A percentile compares a stretch with the other conserved stretches of the same genome.
phyloP scores from a whole-genome alignment of 2,113 vertebrate genomes.

The Accipiter virgatus region DNA sequence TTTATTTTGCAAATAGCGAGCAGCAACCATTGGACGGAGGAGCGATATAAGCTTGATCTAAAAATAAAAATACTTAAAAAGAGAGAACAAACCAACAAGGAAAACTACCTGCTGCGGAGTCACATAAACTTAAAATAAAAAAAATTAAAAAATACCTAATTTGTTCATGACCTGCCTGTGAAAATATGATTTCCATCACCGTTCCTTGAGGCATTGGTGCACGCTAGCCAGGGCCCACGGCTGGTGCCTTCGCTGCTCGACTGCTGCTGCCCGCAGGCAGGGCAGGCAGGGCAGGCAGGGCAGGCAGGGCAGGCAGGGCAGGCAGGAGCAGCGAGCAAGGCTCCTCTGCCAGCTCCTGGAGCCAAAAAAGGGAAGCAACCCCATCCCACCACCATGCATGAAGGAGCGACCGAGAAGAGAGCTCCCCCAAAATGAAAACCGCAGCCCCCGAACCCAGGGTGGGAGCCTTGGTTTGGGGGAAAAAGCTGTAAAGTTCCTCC shows the following conservation, averaged over 20 bases:
- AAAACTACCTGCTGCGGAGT: background rate
- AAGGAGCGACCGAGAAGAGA: background rate
- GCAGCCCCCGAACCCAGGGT: background rate
- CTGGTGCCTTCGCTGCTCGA: background rate
- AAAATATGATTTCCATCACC: background rate
- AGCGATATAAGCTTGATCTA: accelerated
- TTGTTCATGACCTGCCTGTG: too few species aligned
- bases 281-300: too few species aligned
- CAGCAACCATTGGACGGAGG: background rate
- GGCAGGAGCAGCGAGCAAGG: background rate
- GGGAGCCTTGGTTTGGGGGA: background rate
- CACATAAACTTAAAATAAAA: background rate
- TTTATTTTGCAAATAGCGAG: background rate
- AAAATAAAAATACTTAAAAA: background rate
- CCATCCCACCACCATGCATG: background rate
- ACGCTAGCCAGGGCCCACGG: background rate
- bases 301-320: background rate
- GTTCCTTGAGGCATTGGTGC: accelerated
- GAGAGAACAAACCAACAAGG: background rate
- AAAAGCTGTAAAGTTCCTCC: background rate
- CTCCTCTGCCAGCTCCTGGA: background rate
- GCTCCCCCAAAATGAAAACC: background rate
- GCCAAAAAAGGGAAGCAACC: background rate
- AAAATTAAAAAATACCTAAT: too few species aligned
- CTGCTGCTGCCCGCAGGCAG: background rate